Conservation (phyloP, 2,888 invertebrate species). For the Deroplatys truncata region DNA sequence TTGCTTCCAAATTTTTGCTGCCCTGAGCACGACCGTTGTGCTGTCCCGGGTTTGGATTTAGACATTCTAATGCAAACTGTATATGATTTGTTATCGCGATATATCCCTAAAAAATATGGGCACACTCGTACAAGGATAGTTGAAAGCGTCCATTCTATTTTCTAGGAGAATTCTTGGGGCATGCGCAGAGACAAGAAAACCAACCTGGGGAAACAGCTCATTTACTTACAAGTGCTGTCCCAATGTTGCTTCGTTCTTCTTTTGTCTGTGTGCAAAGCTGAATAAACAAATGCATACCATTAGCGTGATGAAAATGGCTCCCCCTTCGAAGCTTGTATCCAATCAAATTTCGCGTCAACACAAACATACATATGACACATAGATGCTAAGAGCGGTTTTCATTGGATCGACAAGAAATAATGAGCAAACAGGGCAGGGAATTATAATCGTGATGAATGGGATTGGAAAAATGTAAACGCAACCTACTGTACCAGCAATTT, state of each 20-base stretch:
- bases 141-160: neutral
- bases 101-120: too few relatives aligned
- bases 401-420: slow-evolving; percentile 9
- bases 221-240: neutral
- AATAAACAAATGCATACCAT: slow-evolving; percentile 5
- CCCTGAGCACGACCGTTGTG: too few relatives aligned
- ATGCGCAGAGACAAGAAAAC: neutral
- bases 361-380: slow-evolving; percentile 5
- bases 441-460: neutral
- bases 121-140: too few relatives aligned
- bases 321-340: neutral
- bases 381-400: neutral
- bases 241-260: neutral
- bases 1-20: too few relatives aligned
- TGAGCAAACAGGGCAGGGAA: neutral
- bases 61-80: too few relatives aligned
- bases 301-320: slow-evolving; percentile 20
- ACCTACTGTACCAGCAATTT: neutral
- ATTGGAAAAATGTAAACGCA: neutral
- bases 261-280: neutral
- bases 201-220: neutral
- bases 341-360: slow-evolving; percentile 8
- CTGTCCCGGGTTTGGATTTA: too few relatives aligned
- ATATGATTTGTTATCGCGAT: too few relatives aligned
- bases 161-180: neutral